Conservation (phyloP, 30 jellyfish, hydroid and myxozoan species). For the Clytia hemisphaerica region DNA sequence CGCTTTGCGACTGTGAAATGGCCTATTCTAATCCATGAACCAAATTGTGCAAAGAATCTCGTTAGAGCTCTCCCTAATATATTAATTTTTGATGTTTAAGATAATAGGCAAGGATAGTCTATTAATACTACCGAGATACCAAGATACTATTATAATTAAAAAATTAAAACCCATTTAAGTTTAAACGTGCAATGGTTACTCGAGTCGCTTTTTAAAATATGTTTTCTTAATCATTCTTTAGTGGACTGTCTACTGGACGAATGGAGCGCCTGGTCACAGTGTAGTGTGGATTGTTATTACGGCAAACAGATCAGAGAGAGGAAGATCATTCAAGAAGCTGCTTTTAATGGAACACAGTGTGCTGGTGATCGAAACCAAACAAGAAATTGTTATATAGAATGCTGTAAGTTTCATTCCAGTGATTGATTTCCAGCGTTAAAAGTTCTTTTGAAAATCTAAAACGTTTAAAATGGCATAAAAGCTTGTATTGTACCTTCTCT, state of each 20-base stretch:
- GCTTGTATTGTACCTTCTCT: no score
- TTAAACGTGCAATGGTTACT: no score
- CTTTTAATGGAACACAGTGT: constrained; percentile 53
- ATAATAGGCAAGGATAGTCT: no score
- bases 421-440: background rate
- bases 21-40: background rate
- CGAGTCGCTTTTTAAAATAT: background rate
- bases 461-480: no score
- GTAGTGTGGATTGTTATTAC: constrained; percentile 67
- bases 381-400: constrained; percentile 60
- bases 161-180: no score
- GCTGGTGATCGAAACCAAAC: constrained; percentile 54
- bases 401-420: constrained; percentile 60
- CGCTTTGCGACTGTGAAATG: no score
- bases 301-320: constrained; percentile 58
- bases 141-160: no score
- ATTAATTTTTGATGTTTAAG: no score
- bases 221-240: background rate
- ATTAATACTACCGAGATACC: no score
- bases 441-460: no score
- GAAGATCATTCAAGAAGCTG: constrained; percentile 40
- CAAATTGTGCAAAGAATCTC: no score
- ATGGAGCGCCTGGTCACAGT: constrained; percentile 66
- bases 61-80: no score
- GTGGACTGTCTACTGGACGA: constrained; percentile 22